phyloP scores from a whole-genome alignment of 2,888 invertebrate genomes.

The Synergus umbraculus region DNA sequence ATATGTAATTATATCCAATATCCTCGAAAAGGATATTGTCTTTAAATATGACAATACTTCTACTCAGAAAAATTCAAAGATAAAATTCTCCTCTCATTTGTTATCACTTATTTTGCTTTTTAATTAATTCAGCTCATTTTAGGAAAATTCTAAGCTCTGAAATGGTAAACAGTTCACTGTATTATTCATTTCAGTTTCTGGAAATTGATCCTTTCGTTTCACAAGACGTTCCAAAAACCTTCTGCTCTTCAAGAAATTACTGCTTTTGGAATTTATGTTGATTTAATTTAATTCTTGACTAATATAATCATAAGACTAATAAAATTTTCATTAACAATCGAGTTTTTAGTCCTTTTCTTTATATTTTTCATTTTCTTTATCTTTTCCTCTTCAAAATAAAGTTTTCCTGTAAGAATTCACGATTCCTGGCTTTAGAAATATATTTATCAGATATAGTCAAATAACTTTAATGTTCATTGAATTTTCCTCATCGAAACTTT shows the following conservation, averaged over 20 bases:
- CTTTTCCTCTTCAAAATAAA: background rate
- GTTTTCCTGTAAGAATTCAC: background rate
- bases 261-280: too few species aligned
- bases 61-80: background rate
- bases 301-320: too few species aligned
- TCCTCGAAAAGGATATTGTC: background rate
- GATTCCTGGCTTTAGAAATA: background rate
- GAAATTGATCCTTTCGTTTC: too few species aligned
- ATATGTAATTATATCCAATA: background rate
- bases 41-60: background rate
- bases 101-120: background rate
- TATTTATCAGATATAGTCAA: constrained; percentile 33
- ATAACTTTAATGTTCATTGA: background rate
- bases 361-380: background rate
- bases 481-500: constrained; percentile 60
- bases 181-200: background rate
- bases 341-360: too few species aligned
- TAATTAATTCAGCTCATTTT: too few species aligned
- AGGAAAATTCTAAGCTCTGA: too few species aligned
- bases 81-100: background rate
- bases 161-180: too few species aligned
- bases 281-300: too few species aligned
- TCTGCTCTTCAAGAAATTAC: too few species aligned
- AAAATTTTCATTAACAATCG: too few species aligned
- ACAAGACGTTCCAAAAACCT: background rate